Conservation (phyloP, 1,140 invertebrate genomes). For the Pteromalus puparum region DNA sequence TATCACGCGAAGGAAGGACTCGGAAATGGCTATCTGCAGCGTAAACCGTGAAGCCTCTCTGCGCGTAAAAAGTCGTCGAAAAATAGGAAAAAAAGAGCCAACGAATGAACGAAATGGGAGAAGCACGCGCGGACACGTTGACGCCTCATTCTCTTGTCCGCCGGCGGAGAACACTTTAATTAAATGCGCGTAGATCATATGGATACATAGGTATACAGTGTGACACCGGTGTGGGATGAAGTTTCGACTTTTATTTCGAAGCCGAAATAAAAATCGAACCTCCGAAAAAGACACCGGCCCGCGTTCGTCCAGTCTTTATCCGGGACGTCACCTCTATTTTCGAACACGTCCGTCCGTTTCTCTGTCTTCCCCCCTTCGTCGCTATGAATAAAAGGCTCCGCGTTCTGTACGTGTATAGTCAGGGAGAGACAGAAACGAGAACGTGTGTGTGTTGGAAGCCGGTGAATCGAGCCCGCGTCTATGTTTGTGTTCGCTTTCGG, state of each 20-base stretch:
- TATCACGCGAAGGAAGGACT: neutral
- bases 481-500: too few species aligned
- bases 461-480: too few species aligned
- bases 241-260: neutral
- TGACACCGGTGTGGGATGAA: neutral
- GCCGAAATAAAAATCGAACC: conserved; percentile 34
- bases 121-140: neutral
- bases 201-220: too few species aligned
- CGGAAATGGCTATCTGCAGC: conserved; percentile 8
- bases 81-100: neutral
- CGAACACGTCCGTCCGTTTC: neutral
- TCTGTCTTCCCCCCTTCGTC: too few species aligned
- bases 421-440: too few species aligned
- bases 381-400: too few species aligned
- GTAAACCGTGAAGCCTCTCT: neutral
- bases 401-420: too few species aligned
- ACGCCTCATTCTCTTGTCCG: conserved; percentile 34
- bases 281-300: neutral
- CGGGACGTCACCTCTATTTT: neutral
- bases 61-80: too few species aligned
- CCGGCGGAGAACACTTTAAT: conserved; percentile 41
- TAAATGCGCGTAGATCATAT: conserved; percentile 19
- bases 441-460: too few species aligned
- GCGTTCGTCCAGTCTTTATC: too few species aligned
- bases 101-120: neutral